These are phyloP conservation scores for Cladorhizidae sp. DNA, from an alignment of 37 sponge, comb jelly and placozoan genomes.

Conservation along the genomic window DNA sequence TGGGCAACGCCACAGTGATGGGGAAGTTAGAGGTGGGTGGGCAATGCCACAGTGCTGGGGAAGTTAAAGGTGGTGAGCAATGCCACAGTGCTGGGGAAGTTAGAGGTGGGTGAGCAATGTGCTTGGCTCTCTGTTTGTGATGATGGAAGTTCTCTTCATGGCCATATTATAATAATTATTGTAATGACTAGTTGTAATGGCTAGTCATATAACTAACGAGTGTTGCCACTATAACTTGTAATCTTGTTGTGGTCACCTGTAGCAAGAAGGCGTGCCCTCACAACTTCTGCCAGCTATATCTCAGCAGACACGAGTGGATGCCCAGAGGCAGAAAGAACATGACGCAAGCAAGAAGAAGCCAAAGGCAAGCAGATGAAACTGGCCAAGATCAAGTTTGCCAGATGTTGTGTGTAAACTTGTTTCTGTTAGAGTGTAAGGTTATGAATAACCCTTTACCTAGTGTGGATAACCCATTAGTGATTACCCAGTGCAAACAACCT, in stretches of 20 bases:
- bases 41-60: constrained; percentile 31
- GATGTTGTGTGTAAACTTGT: too few relatives aligned
- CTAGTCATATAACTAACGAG: too few relatives aligned
- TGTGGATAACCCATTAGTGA: too few relatives aligned
- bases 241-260: too few relatives aligned
- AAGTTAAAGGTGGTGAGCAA: constrained; percentile 20
- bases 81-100: neutral
- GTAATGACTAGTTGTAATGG: too few relatives aligned
- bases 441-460: too few relatives aligned
- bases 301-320: constrained; percentile 2
- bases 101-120: neutral
- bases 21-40: neutral
- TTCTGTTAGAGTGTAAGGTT: too few relatives aligned
- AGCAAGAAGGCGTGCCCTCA: constrained; percentile 54
- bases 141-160: too few relatives aligned
- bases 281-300: constrained; percentile 10
- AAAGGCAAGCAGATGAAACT: neutral
- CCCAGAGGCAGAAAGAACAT: neutral
- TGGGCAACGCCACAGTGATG: neutral
- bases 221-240: too few relatives aligned
- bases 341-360: neutral
- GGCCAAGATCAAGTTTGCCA: neutral
- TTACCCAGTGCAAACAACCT: too few relatives aligned
- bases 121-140: too few relatives aligned
- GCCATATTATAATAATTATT: too few relatives aligned